A percentile compares a stretch with the other conserved stretches of the same genome.
Evolutionary conservation across 1,140 invertebrate genomes (phyloP).

Genomic region (Drosophila dunni): DNA sequence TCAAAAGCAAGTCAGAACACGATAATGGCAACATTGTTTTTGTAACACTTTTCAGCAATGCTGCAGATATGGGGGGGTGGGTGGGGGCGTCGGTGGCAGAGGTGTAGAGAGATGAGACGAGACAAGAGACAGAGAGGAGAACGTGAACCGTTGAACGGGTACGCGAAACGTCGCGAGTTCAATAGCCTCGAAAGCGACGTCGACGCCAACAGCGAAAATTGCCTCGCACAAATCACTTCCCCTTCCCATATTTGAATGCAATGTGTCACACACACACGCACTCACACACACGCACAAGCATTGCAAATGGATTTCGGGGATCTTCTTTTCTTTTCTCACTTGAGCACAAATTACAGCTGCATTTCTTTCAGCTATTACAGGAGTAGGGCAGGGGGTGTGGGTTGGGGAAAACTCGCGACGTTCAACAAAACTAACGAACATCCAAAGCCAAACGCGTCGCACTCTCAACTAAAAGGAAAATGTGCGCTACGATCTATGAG

Average conservation of each 20-base stretch:
- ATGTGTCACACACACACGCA: conserved; percentile 2
- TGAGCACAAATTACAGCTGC: neutral
- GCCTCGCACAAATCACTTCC: conserved; percentile 46
- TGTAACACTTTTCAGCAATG: conserved; percentile 33
- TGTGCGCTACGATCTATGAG: conserved; percentile 44
- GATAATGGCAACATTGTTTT: conserved; percentile 53
- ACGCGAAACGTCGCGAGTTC: conserved; percentile 43
- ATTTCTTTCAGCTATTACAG: neutral
- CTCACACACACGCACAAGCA: neutral
- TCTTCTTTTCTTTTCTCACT: neutral
- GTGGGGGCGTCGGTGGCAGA: neutral
- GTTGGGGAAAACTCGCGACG: neutral
- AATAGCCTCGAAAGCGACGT: conserved; percentile 28
- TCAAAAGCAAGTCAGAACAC: neutral
- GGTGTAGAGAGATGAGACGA: neutral
- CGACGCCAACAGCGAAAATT: conserved; percentile 27
- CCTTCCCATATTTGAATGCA: conserved; percentile 36
- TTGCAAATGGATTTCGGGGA: neutral
- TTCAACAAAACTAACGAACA: conserved; percentile 43
- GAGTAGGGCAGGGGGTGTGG: neutral
- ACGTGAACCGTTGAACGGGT: conserved; percentile 56
- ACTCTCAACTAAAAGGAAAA: conserved; percentile 67
- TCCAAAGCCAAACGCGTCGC: conserved; percentile 53
- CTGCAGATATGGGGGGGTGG: neutral
- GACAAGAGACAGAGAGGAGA: neutral